Evolutionary conservation across 1,140 invertebrate species (phyloP).

Genomic region (Babylonia areolata): DNA sequence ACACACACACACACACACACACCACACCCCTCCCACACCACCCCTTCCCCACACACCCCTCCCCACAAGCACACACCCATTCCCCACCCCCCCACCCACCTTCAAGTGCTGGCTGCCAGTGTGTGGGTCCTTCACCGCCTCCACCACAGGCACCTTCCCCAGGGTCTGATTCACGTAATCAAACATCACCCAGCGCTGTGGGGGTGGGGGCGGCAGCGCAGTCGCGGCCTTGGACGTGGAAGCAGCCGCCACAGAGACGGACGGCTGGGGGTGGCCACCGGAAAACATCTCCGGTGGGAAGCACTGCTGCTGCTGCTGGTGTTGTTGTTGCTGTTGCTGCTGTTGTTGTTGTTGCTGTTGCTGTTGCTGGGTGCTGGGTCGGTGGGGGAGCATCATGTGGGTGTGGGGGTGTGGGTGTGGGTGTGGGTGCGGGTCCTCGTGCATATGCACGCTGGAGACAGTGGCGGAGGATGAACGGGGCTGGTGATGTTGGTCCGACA

Average conservation of each 20-base stretch:
- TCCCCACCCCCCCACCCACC: too few relatives aligned
- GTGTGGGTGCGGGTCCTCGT: not conserved
- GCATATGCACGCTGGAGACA: not conserved
- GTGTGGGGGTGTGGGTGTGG: conserved; percentile 7
- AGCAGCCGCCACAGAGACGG: not conserved
- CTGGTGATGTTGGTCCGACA: not conserved
- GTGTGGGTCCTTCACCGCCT: too few relatives aligned
- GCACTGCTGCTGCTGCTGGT: not conserved
- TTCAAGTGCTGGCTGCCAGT: too few relatives aligned
- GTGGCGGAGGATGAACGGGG: not conserved
- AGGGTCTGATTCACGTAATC: conserved; percentile 5
- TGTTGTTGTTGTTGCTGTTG: not conserved
- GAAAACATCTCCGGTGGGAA: too few relatives aligned
- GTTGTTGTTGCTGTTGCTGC: not conserved
- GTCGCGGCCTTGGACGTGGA: not conserved
- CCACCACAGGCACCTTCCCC: not conserved
- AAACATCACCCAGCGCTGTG: not conserved
- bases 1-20: too few relatives aligned
- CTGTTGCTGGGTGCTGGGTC: not conserved
- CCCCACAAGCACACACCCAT: too few relatives aligned
- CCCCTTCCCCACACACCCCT: too few relatives aligned
- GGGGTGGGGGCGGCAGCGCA: too few relatives aligned
- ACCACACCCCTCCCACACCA: too few relatives aligned
- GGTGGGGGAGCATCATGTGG: not conserved
- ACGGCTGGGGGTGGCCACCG: not conserved